Evolutionary conservation across 1,140 invertebrate genomes (phyloP).

Genomic region (Penaeus japonicus): DNA sequence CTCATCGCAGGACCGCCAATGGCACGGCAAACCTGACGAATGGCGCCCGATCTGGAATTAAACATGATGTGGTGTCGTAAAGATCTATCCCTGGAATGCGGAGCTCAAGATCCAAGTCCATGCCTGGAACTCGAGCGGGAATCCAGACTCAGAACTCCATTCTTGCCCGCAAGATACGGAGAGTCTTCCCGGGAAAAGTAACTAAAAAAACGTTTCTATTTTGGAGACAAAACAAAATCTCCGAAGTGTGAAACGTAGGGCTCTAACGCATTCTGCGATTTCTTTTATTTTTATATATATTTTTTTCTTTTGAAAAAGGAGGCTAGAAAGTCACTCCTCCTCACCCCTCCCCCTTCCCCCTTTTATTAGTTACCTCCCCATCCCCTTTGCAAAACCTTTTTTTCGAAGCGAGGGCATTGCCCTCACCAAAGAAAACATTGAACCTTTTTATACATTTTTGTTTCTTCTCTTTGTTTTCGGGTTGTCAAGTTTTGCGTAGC

Average conservation of each 20-base stretch:
- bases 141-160: too few species aligned
- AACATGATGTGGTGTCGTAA: background rate
- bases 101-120: background rate
- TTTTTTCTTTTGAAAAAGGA: background rate
- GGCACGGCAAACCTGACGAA: constrained; percentile 40
- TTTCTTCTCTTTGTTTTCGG: background rate
- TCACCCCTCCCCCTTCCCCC: background rate
- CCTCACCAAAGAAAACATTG: background rate
- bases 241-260: too few species aligned
- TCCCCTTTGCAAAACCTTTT: background rate
- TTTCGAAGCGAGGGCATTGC: background rate
- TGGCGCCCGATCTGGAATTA: constrained; percentile 46
- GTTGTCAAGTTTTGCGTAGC: background rate
- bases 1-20: constrained; percentile 6
- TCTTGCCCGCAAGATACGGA: too few species aligned
- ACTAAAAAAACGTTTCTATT: too few species aligned
- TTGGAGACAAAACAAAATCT: too few species aligned
- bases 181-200: too few species aligned
- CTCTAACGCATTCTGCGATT: too few species aligned
- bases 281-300: too few species aligned
- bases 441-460: background rate
- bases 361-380: background rate
- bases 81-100: background rate
- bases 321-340: background rate
- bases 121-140: too few species aligned